Conservation (phyloP, 2,113 vertebrate genomes). For the Clarias macrocephalus region DNA sequence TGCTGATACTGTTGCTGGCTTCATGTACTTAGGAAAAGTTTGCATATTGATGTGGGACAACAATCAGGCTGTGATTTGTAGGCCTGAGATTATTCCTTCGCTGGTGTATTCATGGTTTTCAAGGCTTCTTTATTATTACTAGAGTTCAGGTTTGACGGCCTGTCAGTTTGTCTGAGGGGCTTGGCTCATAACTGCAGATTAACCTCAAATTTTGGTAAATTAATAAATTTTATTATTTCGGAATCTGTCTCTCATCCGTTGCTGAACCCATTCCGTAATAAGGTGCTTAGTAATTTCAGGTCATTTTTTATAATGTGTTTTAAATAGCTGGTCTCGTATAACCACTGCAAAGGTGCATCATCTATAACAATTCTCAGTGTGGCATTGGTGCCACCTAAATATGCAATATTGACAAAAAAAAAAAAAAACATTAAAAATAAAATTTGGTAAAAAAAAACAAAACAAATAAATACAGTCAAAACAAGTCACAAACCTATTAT, state of each 20-base stretch:
- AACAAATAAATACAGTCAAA: conserved; percentile 59
- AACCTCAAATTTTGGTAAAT: conserved; percentile 9
- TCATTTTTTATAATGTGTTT: conserved; percentile 43
- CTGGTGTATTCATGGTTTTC: conserved; percentile 59
- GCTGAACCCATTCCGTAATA: conserved; percentile 61
- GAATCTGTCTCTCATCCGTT: conserved; percentile 44
- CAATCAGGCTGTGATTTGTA: conserved; percentile 38
- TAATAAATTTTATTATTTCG: conserved; percentile 51
- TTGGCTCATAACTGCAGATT: conserved; percentile 28
- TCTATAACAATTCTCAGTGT: conserved; percentile 33
- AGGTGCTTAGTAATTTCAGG: conserved; percentile 68
- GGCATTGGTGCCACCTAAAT: conserved; percentile 44
- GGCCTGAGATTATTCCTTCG: conserved; percentile 54
- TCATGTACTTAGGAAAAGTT: conserved; percentile 48
- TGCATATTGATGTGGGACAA: conserved; percentile 54
- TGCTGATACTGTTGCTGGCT: conserved; percentile 70
- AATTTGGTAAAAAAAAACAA: conserved; percentile 37
- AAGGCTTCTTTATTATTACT: conserved; percentile 52
- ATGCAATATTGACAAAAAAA: conserved; percentile 49
- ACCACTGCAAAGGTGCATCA: conserved; percentile 68
- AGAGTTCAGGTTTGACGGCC: conserved; percentile 44
- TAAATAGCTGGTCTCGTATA: conserved; percentile 67
- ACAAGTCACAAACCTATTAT: conserved; percentile 56
- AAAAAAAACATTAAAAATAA: conserved; percentile 41
- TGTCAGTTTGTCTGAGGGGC: conserved; percentile 60